Conservation (phyloP, 2,113 vertebrate species). For the Procavia capensis region DNA sequence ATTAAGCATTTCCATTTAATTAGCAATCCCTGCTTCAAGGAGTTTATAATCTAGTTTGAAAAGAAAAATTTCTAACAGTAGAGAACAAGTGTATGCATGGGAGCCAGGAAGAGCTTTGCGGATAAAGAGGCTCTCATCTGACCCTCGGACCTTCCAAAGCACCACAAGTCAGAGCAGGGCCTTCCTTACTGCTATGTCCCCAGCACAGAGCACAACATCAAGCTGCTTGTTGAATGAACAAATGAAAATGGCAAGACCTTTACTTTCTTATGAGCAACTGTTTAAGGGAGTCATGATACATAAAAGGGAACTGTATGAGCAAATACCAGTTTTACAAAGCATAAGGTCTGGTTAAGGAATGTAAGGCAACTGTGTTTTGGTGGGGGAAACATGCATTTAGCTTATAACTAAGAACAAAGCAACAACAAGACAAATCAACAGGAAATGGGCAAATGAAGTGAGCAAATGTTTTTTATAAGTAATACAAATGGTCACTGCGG, state of each 20-base stretch:
- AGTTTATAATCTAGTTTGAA: neutral
- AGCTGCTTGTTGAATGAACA: neutral
- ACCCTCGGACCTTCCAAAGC: neutral
- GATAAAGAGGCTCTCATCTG: neutral
- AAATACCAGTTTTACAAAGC: neutral
- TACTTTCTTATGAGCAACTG: neutral
- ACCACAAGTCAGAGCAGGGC: neutral
- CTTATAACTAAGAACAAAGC: neutral
- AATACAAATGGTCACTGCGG: neutral
- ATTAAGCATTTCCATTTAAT: constrained; percentile 23
- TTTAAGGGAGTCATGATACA: neutral
- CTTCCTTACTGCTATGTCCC: neutral
- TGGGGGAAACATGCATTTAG: neutral
- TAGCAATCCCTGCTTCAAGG: neutral
- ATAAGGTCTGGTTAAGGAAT: neutral
- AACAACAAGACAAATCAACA: neutral
- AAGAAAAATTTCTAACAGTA: neutral
- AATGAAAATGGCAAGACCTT: neutral
- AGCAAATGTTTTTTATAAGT: constrained; percentile 4
- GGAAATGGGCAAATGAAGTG: constrained; percentile 4
- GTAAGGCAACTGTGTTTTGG: neutral
- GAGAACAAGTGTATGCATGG: neutral
- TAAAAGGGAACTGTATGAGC: neutral
- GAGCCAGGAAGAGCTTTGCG: neutral
- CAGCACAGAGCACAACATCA: neutral